phyloP scores from a whole-genome alignment of 2,113 vertebrate species.

The Dipodomys stephensi region DNA sequence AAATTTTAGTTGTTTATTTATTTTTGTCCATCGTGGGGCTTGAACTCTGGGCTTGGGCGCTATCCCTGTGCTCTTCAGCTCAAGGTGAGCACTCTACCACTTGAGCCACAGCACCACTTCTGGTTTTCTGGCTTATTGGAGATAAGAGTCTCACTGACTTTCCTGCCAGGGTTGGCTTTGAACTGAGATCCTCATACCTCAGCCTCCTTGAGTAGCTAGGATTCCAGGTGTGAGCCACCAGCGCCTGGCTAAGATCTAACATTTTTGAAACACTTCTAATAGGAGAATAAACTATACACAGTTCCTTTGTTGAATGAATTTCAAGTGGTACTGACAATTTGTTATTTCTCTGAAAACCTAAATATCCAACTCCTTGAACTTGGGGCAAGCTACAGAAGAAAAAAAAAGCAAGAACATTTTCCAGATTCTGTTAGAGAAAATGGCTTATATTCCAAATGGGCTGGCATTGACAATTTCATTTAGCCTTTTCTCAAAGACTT shows the following conservation, averaged over 20 bases:
- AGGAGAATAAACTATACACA: background rate
- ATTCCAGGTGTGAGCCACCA: too few species aligned
- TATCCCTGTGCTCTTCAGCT: too few species aligned
- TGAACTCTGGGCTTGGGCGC: too few species aligned
- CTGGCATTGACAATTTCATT: background rate
- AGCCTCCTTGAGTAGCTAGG: too few species aligned
- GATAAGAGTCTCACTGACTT: too few species aligned
- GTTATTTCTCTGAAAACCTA: background rate
- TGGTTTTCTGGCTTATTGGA: too few species aligned
- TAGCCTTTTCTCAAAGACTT: background rate
- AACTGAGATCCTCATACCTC: too few species aligned
- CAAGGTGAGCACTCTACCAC: too few species aligned
- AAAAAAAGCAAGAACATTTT: background rate
- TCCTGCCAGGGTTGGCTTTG: too few species aligned
- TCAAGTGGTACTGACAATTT: background rate
- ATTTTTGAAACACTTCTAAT: background rate
- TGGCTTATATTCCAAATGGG: background rate
- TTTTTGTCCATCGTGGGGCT: too few species aligned
- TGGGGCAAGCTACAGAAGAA: background rate
- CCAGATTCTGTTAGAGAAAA: background rate
- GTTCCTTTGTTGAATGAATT: background rate
- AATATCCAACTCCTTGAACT: background rate
- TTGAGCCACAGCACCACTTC: too few species aligned
- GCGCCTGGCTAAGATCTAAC: background rate
- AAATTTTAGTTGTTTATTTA: too few species aligned